phyloP scores from a whole-genome alignment of 1,140 invertebrate species.

The Drosophila tristis region DNA sequence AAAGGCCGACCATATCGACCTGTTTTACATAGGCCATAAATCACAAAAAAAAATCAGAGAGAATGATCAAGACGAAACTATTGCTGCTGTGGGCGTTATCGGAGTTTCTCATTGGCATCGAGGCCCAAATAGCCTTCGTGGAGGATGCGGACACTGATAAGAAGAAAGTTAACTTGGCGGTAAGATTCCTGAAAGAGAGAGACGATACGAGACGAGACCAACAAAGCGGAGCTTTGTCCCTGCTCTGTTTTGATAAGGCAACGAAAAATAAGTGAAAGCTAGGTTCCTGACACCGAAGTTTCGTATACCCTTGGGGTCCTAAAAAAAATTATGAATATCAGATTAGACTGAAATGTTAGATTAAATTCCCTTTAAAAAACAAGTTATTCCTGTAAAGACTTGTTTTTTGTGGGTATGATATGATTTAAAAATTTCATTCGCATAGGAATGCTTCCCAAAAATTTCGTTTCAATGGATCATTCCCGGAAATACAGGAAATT shows the following conservation, averaged over 20 bases:
- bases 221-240: slow-evolving; percentile 1
- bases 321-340: too few relatives aligned
- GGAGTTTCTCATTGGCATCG: slow-evolving; percentile 21
- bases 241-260: slow-evolving; percentile 46
- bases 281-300: background rate
- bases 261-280: slow-evolving; percentile 2
- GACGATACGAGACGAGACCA: background rate
- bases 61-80: slow-evolving; percentile 41
- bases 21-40: slow-evolving; percentile 49
- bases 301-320: too few relatives aligned
- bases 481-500: too few relatives aligned
- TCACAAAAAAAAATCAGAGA: slow-evolving; percentile 8
- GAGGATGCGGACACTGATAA: slow-evolving; percentile 74
- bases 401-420: too few relatives aligned
- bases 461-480: too few relatives aligned
- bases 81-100: slow-evolving; percentile 45
- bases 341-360: too few relatives aligned
- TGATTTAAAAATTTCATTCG: too few relatives aligned
- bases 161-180: slow-evolving; percentile 71
- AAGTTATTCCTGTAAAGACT: too few relatives aligned
- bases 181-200: slow-evolving; percentile 30
- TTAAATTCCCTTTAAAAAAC: too few relatives aligned
- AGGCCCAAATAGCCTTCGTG: slow-evolving; percentile 64
- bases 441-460: too few relatives aligned
- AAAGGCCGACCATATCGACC: slow-evolving; percentile 1